These are phyloP conservation scores for Rhinoptilus africanus DNA, from an alignment of 2,113 vertebrate genomes.

Conservation along the genomic window DNA sequence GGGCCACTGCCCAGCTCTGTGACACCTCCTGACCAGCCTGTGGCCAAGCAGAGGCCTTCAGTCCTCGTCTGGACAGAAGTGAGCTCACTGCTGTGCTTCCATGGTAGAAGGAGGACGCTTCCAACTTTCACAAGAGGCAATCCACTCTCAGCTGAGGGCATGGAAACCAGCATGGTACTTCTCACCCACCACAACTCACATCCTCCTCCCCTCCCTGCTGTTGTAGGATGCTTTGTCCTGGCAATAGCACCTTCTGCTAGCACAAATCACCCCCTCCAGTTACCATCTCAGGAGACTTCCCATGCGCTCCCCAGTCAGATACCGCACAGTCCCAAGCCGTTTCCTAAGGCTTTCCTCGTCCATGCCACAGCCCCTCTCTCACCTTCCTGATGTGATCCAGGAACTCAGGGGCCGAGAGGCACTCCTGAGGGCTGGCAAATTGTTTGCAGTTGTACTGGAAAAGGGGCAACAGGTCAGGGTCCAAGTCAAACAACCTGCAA, in stretches of 20 bases:
- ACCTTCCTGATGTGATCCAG: constrained; percentile 94
- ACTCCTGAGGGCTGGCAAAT: constrained; percentile 85
- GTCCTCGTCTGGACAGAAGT: not conserved
- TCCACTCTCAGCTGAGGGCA: not conserved
- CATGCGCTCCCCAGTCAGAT: not conserved
- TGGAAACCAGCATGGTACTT: not conserved
- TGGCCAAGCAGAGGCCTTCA: not conserved
- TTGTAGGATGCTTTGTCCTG: not conserved
- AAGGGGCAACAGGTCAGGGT: constrained; percentile 85
- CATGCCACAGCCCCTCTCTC: constrained; percentile 36
- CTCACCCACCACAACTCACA: not conserved
- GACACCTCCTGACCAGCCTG: not conserved
- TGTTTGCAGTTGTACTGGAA: constrained; percentile 87
- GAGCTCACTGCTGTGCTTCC: not conserved
- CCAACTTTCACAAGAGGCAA: not conserved
- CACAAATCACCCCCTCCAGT: not conserved
- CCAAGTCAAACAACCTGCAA: constrained; percentile 89
- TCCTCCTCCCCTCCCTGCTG: not conserved
- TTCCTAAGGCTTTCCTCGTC: not conserved
- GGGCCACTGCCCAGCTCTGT: not conserved
- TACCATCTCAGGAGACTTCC: not conserved
- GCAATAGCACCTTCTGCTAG: not conserved
- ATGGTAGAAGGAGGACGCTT: not conserved
- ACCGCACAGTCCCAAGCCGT: not conserved
- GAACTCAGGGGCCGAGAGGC: constrained; percentile 88